A percentile compares a stretch with the other conserved stretches of the same genome.
These are phyloP conservation scores for Xanthia icteritia DNA, from an alignment of 2,888 invertebrate species.

Conservation along the genomic window DNA sequence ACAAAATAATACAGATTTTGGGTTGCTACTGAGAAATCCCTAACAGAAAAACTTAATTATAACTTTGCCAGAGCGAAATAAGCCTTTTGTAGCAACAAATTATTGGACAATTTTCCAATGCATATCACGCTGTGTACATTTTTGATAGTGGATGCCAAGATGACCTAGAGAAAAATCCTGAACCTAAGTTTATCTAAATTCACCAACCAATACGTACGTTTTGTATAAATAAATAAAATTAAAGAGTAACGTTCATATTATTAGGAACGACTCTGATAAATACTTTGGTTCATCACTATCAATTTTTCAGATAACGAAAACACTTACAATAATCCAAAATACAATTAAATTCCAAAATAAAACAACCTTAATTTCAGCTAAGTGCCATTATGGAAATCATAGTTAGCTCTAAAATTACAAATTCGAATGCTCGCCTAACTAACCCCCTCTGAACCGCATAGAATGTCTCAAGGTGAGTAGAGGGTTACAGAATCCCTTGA, in stretches of 20 bases:
- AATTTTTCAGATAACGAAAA: neutral
- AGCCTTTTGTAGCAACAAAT: too few relatives aligned
- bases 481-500: constrained; percentile 65
- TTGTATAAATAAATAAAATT: too few relatives aligned
- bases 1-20: too few relatives aligned
- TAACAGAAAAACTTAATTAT: too few relatives aligned
- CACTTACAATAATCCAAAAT: neutral
- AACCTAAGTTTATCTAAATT: too few relatives aligned
- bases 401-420: constrained; percentile 4
- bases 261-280: neutral
- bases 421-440: constrained; percentile 36
- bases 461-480: constrained; percentile 67
- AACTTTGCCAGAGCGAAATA: too few relatives aligned
- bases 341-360: neutral
- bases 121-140: neutral
- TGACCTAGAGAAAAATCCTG: too few relatives aligned
- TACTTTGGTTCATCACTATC: neutral
- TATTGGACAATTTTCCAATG: neutral
- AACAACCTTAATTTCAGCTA: neutral
- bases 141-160: neutral
- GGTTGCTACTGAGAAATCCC: too few relatives aligned
- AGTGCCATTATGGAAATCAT: neutral
- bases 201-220: too few relatives aligned
- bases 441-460: constrained; percentile 29
- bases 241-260: neutral